Evolutionary conservation across 1,140 invertebrate genomes (phyloP).

Genomic region (Brachionus rotundiformis): DNA sequence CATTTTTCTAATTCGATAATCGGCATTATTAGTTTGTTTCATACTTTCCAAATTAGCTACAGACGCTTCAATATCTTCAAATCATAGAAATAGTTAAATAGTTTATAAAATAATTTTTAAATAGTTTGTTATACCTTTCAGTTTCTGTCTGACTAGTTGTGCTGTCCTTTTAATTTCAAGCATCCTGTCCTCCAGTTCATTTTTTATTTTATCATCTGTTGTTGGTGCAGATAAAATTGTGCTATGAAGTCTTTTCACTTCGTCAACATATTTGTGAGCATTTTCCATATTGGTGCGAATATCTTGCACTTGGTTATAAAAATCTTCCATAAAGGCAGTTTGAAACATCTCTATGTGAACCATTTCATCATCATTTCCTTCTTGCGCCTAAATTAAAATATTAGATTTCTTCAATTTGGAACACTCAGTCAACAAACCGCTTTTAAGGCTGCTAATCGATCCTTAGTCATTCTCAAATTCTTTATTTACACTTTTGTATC

Average conservation of each 20-base stretch:
- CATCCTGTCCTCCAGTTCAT: slow-evolving; percentile 98
- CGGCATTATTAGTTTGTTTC: neutral
- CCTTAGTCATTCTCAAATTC: slow-evolving; percentile 78
- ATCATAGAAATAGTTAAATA: neutral
- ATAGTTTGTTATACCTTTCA: slow-evolving; percentile 76
- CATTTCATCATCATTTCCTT: slow-evolving; percentile 40
- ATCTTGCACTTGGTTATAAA: slow-evolving; percentile 78
- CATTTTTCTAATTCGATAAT: slow-evolving; percentile 21
- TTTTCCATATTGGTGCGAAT: slow-evolving; percentile 99
- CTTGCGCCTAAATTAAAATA: neutral
- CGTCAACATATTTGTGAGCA: slow-evolving; percentile 96
- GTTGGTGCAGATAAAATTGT: slow-evolving; percentile 95
- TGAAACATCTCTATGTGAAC: slow-evolving; percentile 47
- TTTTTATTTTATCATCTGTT: slow-evolving; percentile 98
- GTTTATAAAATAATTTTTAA: neutral
- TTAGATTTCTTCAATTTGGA: neutral
- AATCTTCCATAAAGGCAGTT: slow-evolving; percentile 47
- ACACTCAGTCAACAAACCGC: slow-evolving; percentile 73
- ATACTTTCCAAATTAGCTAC: neutral
- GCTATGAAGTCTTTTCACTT: slow-evolving; percentile 99
- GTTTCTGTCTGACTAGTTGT: slow-evolving; percentile 97
- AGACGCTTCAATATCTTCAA: neutral
- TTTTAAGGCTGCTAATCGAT: slow-evolving; percentile 92
- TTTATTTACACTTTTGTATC: neutral
- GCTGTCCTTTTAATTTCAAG: slow-evolving; percentile 99